These are phyloP conservation scores for Crax fasciolata DNA, from an alignment of 2,797 vertebrate species.

Conservation along the genomic window DNA sequence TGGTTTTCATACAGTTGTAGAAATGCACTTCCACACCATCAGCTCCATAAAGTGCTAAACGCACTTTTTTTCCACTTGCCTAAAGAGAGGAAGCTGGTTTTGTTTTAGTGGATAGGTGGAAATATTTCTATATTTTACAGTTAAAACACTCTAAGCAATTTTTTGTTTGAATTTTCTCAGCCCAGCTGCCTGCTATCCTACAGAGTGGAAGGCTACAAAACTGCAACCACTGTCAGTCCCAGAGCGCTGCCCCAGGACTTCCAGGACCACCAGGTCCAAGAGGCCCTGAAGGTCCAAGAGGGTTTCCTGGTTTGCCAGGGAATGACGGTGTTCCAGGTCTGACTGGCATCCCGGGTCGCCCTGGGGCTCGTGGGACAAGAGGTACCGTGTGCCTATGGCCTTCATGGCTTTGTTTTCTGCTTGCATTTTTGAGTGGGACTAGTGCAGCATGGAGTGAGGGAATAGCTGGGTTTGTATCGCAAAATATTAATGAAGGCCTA, in stretches of 20 bases:
- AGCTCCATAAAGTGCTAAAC: neutral
- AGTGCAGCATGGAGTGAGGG: neutral
- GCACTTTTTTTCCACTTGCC: neutral
- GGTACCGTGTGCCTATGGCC: constrained; percentile 79
- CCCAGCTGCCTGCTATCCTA: constrained; percentile 90
- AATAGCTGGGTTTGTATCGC: neutral
- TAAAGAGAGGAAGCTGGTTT: neutral
- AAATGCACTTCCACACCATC: neutral
- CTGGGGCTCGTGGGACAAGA: constrained; percentile 89
- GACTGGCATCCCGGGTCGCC: constrained; percentile 87
- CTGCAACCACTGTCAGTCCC: constrained; percentile 89
- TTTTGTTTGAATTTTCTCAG: constrained; percentile 80
- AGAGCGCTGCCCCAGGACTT: constrained; percentile 84
- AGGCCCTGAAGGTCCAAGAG: constrained; percentile 89
- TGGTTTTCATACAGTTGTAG: neutral
- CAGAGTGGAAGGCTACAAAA: constrained; percentile 88
- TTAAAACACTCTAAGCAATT: neutral
- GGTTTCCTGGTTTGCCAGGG: constrained; percentile 90
- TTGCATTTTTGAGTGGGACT: neutral
- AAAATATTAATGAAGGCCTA: neutral
- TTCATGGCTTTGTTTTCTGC: neutral
- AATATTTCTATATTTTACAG: neutral
- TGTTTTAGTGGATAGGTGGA: neutral
- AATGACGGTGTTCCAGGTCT: constrained; percentile 88
- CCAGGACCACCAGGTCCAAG: constrained; percentile 86